Conservation (phyloP, 2,113 vertebrate species). For the Athene noctua region DNA sequence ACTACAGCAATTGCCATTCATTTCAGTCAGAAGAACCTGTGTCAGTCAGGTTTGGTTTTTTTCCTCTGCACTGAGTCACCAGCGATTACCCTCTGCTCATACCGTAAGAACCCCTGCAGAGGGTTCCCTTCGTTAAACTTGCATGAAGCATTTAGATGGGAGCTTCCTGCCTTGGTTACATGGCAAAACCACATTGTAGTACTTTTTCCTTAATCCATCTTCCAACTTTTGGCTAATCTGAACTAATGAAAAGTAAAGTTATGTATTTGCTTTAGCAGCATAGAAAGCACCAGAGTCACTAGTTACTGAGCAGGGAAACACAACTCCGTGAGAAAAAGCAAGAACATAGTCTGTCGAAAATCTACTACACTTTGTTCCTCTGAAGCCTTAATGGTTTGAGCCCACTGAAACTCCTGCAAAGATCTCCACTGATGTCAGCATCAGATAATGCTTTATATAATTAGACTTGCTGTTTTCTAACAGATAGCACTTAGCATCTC, state of each 20-base stretch:
- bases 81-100: not conserved
- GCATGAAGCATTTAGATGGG: not conserved
- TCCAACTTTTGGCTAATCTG: not conserved
- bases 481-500: no score
- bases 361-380: not conserved
- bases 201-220: not conserved
- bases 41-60: not conserved
- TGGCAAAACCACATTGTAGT: not conserved
- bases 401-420: not conserved
- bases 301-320: not conserved
- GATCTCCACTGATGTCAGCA: no score
- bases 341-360: not conserved
- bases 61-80: not conserved
- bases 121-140: not conserved
- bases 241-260: not conserved
- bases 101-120: not conserved
- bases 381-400: not conserved
- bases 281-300: not conserved
- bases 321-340: not conserved
- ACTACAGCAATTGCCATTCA: constrained; percentile 46
- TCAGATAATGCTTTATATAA: not conserved
- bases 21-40: not conserved
- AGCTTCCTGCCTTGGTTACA: not conserved
- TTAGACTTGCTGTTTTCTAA: not conserved
- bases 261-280: not conserved